phyloP scores from a whole-genome alignment of 2,797 vertebrate species.

The Phylloscopus collybita region DNA sequence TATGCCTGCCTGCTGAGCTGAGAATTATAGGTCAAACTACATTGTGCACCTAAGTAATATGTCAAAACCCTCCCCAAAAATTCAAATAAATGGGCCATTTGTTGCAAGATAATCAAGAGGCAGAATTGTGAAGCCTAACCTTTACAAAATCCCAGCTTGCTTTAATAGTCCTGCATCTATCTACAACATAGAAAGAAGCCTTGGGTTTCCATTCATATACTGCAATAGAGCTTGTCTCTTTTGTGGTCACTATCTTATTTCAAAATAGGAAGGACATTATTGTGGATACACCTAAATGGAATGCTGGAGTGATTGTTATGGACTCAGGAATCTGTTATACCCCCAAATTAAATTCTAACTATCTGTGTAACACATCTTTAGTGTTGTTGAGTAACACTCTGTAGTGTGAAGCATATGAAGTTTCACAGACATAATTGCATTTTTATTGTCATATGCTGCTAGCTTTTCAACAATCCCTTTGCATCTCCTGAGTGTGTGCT shows the following conservation, averaged over 20 bases:
- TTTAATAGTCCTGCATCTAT: background rate
- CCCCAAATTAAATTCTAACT: background rate
- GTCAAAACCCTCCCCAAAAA: background rate
- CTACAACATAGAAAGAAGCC: background rate
- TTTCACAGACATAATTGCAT: background rate
- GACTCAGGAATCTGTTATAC: background rate
- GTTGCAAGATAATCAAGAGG: background rate
- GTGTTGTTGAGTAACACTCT: background rate
- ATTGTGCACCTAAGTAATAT: background rate
- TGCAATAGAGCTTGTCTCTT: background rate
- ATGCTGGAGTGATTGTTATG: background rate
- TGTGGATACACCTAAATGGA: background rate
- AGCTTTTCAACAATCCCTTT: background rate
- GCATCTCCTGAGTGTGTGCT: background rate
- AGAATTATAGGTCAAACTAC: background rate
- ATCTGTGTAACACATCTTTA: background rate
- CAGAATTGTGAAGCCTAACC: background rate
- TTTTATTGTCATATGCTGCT: background rate
- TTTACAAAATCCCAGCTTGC: conserved; percentile 2
- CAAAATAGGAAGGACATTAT: background rate
- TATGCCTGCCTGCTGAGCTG: background rate
- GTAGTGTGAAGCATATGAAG: background rate
- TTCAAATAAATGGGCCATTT: conserved; percentile 8
- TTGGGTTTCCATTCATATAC: background rate
- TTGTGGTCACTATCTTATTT: background rate